Percentiles rank a stretch among this genome's conserved stretches.
Evolutionary conservation across 30 jellyfish, hydroid and myxozoan species (phyloP).

Genomic region (Catostylus mosaicus): DNA sequence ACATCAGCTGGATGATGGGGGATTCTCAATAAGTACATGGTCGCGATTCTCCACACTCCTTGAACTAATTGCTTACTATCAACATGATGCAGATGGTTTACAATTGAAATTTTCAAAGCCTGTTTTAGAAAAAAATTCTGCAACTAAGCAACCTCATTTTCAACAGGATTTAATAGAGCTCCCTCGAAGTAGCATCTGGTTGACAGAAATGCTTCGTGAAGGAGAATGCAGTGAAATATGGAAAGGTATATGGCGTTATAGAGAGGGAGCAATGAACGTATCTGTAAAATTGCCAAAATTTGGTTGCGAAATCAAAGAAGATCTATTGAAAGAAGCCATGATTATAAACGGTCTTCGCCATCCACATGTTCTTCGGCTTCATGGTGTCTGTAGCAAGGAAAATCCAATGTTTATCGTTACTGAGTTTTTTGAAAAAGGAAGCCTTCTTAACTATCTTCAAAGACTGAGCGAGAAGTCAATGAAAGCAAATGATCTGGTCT

Average conservation of each 20-base stretch:
- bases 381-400: constrained; percentile 38
- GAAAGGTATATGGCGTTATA: constrained; percentile 74
- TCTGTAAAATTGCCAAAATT: constrained; percentile 70
- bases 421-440: constrained; percentile 35
- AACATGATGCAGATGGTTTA: constrained; percentile 60
- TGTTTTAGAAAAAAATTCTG: constrained; percentile 47
- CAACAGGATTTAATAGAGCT: constrained; percentile 77
- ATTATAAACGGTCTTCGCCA: constrained; percentile 69
- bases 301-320: constrained; percentile 46
- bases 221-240: constrained; percentile 20
- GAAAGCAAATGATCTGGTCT: constrained; percentile 54
- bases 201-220: background rate
- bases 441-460: constrained; percentile 54
- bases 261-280: constrained; percentile 46
- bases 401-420: constrained; percentile 19
- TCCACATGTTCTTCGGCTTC: constrained; percentile 64
- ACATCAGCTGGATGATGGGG: constrained; percentile 67
- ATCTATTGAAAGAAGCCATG: constrained; percentile 61
- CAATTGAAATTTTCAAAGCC: constrained; percentile 34
- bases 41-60: constrained; percentile 54
- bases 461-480: constrained; percentile 14
- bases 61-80: constrained; percentile 50
- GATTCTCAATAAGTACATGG: constrained; percentile 68
- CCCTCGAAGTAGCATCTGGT: constrained; percentile 45
- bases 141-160: constrained; percentile 59